Evolutionary conservation across 23 tunicate species (phyloP).

Genomic region (Trididemnum nubilum): DNA sequence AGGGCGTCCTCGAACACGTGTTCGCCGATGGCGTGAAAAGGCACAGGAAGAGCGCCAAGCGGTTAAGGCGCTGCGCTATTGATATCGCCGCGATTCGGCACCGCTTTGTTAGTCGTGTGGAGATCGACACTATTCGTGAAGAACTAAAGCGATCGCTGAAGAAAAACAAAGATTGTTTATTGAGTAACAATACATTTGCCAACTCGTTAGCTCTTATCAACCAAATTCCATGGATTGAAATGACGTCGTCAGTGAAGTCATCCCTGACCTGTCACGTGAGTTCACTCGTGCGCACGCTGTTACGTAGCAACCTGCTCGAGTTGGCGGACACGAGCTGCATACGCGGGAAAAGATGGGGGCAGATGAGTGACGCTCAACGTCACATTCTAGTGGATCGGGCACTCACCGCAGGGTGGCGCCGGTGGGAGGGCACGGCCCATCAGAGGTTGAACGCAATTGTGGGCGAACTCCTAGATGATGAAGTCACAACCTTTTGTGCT

Average conservation of each 20-base stretch:
- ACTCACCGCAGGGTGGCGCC: constrained; percentile 22
- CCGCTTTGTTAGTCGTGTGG: constrained; percentile 7
- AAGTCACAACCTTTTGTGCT: not conserved
- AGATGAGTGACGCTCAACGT: not conserved
- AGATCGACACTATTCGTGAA: not conserved
- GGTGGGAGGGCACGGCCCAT: constrained; percentile 13
- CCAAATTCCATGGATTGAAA: constrained; percentile 33
- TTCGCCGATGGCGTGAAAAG: constrained; percentile 12
- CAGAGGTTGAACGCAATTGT: not conserved
- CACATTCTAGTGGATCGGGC: constrained; percentile 12
- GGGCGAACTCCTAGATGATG: not conserved
- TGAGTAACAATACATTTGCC: not conserved
- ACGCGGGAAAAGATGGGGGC: constrained; percentile 35
- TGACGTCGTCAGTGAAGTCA: constrained; percentile 28
- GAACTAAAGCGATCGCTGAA: constrained; percentile 17
- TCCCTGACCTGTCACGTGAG: constrained; percentile 34
- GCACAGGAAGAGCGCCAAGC: constrained; percentile 11
- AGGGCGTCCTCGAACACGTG: constrained; percentile 18
- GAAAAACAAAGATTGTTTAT: constrained; percentile 7
- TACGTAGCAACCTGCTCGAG: constrained; percentile 37
- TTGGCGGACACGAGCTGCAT: constrained; percentile 53
- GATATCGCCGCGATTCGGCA: constrained; percentile 25
- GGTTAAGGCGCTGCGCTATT: constrained; percentile 24
- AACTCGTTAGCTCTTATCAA: not conserved
- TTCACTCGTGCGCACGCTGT: constrained; percentile 2